Percentiles rank a stretch among this genome's conserved stretches.
phyloP scores from a whole-genome alignment of 2,797 vertebrate species.

The Poecilia gillii region DNA sequence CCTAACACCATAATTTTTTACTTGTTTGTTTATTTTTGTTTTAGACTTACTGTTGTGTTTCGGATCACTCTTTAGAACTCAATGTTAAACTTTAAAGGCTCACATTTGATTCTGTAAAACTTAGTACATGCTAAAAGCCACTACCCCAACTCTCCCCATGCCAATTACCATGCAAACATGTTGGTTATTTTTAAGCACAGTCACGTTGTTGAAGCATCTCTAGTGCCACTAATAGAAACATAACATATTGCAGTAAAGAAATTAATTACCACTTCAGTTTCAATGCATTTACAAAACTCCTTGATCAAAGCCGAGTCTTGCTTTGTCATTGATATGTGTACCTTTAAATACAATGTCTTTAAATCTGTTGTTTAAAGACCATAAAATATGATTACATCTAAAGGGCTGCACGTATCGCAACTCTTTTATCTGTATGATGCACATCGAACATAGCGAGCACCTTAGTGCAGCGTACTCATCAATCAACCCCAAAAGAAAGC shows the following conservation, averaged over 20 bases:
- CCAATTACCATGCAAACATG: not conserved
- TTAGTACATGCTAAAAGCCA: not conserved
- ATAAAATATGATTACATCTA: not conserved
- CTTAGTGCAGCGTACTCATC: constrained; percentile 2
- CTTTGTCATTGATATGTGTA: not conserved
- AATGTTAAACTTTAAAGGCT: not conserved
- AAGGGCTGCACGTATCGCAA: not conserved
- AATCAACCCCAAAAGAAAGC: constrained; percentile 5
- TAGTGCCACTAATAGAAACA: not conserved
- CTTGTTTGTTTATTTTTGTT: not conserved
- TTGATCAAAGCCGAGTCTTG: not conserved
- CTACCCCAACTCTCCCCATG: not conserved
- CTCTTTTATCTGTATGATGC: not conserved
- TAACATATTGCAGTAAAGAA: not conserved
- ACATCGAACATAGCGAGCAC: constrained; percentile 2
- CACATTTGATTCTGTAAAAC: not conserved
- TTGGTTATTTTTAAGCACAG: not conserved
- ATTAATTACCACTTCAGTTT: not conserved
- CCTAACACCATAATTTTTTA: not conserved
- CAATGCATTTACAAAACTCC: not conserved
- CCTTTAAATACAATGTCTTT: not conserved
- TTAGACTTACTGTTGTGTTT: not conserved
- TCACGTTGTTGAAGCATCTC: not conserved
- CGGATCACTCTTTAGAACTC: not conserved
- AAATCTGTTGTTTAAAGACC: not conserved